Base-by-base conservation (phyloP, 2,797 vertebrate genomes). In the Iguana delicatissima region DNA sequence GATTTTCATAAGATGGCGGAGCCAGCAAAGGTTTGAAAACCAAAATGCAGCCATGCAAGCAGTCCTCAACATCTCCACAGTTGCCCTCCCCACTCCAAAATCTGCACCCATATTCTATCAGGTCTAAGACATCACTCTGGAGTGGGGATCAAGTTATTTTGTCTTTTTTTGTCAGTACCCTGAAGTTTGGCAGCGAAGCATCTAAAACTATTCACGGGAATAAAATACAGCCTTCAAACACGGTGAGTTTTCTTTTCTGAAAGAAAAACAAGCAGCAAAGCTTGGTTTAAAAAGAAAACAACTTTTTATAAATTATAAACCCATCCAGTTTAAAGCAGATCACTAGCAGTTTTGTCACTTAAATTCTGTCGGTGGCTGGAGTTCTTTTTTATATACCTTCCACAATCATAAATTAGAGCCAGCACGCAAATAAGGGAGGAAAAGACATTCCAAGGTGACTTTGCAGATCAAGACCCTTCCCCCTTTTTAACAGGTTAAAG, bases 271-370 rank as follows among this genome's bases (percentile, higher is more conserved):
- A 92, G 92, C 89, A 95, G 86, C 89, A 89, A 94, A 91, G 93
- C 93, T 69, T 83, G 93, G 10, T 91, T 94, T 94, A 90, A 97
- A 97, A 96, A 92, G 94, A 96, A 97, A 96, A 91, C 5, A 93
- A 96, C 92, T 92, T 80, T 89, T 64, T 97, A 96, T 96, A 97
- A 96, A 97, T 96, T 96, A 96, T 96, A 95, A 97, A 96, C 95
- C 95, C 96, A 96, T 96, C 94, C 95, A 96, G 94, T 96, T 96
- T 97, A 96, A 96, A 96, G 96, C 93, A 94, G 92, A 95, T 95
- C 87, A 89, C 74, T 93, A 95, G 93, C 93, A 95, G 92, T 94
- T 94, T 92, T 95, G 94, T 95, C 93, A 95, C 96, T 96, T 95
- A 94, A 73, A 92, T 93, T 95, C 93, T 91, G 84, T 94, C 92